Percentiles rank a stretch among this genome's conserved stretches.
Evolutionary conservation across 1,140 invertebrate species (phyloP).

Genomic region (Asbolus verrucosus): DNA sequence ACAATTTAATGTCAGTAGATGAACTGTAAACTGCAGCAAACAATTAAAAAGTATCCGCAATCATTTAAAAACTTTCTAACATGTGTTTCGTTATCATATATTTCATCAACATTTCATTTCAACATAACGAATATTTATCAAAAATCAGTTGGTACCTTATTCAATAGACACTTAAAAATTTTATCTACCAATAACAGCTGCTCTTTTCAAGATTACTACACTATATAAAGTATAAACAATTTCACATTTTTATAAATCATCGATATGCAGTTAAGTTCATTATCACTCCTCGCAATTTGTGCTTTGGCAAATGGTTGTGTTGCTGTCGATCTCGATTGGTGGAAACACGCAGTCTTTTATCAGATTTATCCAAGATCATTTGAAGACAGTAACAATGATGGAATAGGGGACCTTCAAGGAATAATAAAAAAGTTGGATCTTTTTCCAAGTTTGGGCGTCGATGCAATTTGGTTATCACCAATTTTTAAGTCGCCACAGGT

Average conservation of each 20-base stretch:
- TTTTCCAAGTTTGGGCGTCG: conserved; percentile 73
- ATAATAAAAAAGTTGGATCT: conserved; percentile 74
- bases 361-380: conserved; percentile 70
- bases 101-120: too few species aligned
- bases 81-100: too few species aligned
- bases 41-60: too few species aligned
- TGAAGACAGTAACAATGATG: conserved; percentile 70
- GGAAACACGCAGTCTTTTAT: conserved; percentile 65
- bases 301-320: not conserved
- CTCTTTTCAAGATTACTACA: too few species aligned
- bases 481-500: conserved; percentile 72
- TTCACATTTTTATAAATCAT: not conserved
- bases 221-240: not conserved
- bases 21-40: too few species aligned
- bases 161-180: too few species aligned
- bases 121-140: too few species aligned
- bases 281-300: conserved; percentile 4
- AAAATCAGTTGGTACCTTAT: too few species aligned
- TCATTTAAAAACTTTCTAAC: too few species aligned
- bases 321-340: conserved; percentile 45
- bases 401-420: conserved; percentile 79
- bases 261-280: conserved; percentile 2
- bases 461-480: conserved; percentile 75
- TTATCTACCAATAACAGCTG: not conserved
- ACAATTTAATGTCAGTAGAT: too few species aligned